Percentiles rank a stretch among this genome's conserved stretches.
These are phyloP conservation scores for Paracanthobrama guichenoti DNA, from an alignment of 2,113 vertebrate genomes.

Conservation along the genomic window DNA sequence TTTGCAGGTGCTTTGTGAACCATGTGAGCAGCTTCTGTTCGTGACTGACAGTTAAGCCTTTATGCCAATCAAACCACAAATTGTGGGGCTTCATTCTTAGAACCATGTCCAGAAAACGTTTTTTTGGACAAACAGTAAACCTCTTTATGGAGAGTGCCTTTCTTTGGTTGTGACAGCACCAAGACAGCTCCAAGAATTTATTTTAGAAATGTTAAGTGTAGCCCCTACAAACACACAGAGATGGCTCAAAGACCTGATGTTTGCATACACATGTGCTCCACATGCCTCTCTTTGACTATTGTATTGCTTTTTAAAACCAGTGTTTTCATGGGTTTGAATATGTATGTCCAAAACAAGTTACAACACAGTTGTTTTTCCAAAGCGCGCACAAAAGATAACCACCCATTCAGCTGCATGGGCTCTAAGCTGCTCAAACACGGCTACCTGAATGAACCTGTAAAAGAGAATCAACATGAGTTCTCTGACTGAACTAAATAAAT, in stretches of 20 bases:
- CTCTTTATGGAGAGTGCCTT: constrained; percentile 65
- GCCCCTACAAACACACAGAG: constrained; percentile 28
- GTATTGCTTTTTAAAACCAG: constrained; percentile 55
- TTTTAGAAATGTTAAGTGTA: constrained; percentile 32
- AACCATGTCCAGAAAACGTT: constrained; percentile 63
- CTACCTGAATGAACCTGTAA: constrained; percentile 45
- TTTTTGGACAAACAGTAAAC: constrained; percentile 57
- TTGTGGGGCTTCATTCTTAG: constrained; percentile 71
- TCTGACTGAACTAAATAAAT: constrained; percentile 36
- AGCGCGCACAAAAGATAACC: constrained; percentile 49
- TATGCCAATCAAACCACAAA: constrained; percentile 68
- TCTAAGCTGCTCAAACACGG: constrained; percentile 49
- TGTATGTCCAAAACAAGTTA: constrained; percentile 63
- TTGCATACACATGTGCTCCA: constrained; percentile 52
- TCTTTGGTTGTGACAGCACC: constrained; percentile 52
- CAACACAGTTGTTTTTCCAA: constrained; percentile 62
- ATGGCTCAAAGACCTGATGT: constrained; percentile 38
- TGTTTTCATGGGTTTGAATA: constrained; percentile 58
- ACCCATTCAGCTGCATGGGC: constrained; percentile 40
- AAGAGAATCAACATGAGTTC: constrained; percentile 32
- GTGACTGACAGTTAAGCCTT: constrained; percentile 67
- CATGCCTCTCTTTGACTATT: constrained; percentile 49
- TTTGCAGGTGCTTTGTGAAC: constrained; percentile 59
- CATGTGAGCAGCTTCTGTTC: constrained; percentile 48
- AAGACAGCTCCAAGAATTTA: constrained; percentile 49